A percentile compares a stretch with the other conserved stretches of the same genome.
Evolutionary conservation across 2,797 vertebrate genomes (phyloP).

Genomic region (Iguana delicatissima): DNA sequence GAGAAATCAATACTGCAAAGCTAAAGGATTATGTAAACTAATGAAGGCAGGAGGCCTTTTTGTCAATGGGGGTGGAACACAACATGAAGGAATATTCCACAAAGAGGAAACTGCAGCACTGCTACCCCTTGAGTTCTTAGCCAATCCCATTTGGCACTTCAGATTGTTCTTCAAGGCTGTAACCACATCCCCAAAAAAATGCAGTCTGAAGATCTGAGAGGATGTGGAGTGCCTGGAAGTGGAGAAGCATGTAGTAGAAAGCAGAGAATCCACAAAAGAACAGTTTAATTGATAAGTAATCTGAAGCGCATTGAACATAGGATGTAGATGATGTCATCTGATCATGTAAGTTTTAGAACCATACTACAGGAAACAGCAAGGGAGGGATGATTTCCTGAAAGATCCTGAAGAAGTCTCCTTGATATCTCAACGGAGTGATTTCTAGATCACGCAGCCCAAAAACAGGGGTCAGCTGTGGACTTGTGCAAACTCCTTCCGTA

Average conservation of each 20-base stretch:
- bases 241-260: neutral
- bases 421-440: neutral
- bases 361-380: neutral
- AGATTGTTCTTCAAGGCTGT: conserved; percentile 19
- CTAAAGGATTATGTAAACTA: neutral
- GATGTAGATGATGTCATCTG: neutral
- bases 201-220: neutral
- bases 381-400: neutral
- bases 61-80: neutral
- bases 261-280: neutral
- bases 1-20: neutral
- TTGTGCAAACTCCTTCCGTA: conserved; percentile 90
- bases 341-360: neutral
- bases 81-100: neutral
- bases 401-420: neutral
- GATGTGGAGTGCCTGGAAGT: neutral
- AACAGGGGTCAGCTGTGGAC: conserved; percentile 82
- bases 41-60: conserved; percentile 9
- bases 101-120: conserved; percentile 5
- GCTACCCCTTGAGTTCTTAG: neutral
- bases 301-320: neutral
- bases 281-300: neutral
- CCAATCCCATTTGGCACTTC: conserved; percentile 27
- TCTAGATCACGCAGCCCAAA: neutral
- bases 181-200: conserved; percentile 8